A percentile compares a stretch with the other conserved stretches of the same genome.
These are phyloP conservation scores for Sebastes steindachneri DNA, from an alignment of 2,797 vertebrate species.

Conservation along the genomic window DNA sequence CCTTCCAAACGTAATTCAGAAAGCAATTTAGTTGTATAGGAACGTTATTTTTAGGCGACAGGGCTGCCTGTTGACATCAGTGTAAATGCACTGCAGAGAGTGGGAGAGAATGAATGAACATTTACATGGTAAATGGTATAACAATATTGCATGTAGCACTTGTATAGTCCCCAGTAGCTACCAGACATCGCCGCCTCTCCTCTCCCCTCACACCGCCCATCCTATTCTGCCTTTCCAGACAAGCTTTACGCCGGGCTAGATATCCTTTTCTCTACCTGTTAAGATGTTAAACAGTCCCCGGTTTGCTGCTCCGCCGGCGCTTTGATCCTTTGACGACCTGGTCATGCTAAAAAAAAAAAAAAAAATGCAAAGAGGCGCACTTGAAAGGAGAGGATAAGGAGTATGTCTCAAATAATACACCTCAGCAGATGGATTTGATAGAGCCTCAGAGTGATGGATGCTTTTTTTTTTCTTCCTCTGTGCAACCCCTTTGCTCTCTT, in stretches of 20 bases:
- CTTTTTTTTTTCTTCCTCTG: constrained; percentile 9
- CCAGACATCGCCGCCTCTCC: not conserved
- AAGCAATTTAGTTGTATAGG: too few species aligned
- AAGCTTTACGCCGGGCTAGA: constrained; percentile 6
- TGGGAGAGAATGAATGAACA: not conserved
- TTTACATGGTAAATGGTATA: not conserved
- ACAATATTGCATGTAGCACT: not conserved
- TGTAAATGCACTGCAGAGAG: not conserved
- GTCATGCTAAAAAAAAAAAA: constrained; percentile 51
- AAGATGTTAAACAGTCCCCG: constrained; percentile 68
- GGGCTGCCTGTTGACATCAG: not conserved
- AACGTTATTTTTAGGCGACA: too few species aligned
- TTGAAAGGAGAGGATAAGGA: constrained; percentile 75
- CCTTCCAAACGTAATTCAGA: too few species aligned
- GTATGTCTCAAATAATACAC: constrained; percentile 70
- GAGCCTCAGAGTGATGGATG: constrained; percentile 45
- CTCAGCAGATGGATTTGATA: constrained; percentile 69
- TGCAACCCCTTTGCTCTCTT: constrained; percentile 56
- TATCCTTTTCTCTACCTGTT: constrained; percentile 62
- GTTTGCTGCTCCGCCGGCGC: constrained; percentile 40
- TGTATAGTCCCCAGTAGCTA: not conserved
- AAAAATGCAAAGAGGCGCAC: constrained; percentile 60
- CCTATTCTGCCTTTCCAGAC: constrained; percentile 31
- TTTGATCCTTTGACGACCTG: constrained; percentile 73
- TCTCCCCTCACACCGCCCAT: constrained; percentile 3